These are phyloP conservation scores for Phaetusa simplex DNA, from an alignment of 2,113 vertebrate species.

Conservation along the genomic window DNA sequence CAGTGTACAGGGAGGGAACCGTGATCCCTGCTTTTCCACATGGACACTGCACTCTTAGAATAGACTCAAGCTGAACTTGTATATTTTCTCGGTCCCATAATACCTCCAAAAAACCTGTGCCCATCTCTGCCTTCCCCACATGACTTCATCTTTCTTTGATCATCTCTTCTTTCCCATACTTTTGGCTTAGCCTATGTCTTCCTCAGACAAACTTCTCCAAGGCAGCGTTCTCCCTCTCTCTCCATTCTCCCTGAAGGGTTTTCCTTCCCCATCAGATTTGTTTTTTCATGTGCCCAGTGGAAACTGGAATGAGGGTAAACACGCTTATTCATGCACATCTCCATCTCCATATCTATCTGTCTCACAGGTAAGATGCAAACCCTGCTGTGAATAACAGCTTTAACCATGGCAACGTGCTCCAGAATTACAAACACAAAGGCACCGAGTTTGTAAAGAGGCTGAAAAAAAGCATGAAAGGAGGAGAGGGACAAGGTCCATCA, in stretches of 20 bases:
- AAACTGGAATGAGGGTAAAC: not conserved
- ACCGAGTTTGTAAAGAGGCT: not conserved
- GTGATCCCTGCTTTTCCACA: not conserved
- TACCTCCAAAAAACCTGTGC: not conserved
- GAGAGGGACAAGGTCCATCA: not conserved
- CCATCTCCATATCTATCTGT: not conserved
- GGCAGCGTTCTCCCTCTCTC: not conserved
- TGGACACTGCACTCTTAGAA: not conserved
- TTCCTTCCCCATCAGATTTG: not conserved
- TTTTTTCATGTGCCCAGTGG: not conserved
- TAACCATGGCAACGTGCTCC: constrained; percentile 1
- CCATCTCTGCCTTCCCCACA: not conserved
- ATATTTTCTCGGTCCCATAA: not conserved
- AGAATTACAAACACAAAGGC: not conserved
- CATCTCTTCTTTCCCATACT: not conserved
- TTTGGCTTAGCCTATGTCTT: not conserved
- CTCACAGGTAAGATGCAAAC: constrained; percentile 11
- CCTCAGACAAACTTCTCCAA: not conserved
- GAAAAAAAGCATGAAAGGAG: not conserved
- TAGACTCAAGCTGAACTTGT: not conserved
- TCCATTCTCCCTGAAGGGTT: not conserved
- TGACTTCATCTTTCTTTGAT: not conserved
- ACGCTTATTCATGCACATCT: not conserved
- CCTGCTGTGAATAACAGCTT: not conserved
- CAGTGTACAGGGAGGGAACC: not conserved